Base-by-base conservation (phyloP, 1,140 invertebrate genomes). In the Leptinotarsa lineolata region DNA sequence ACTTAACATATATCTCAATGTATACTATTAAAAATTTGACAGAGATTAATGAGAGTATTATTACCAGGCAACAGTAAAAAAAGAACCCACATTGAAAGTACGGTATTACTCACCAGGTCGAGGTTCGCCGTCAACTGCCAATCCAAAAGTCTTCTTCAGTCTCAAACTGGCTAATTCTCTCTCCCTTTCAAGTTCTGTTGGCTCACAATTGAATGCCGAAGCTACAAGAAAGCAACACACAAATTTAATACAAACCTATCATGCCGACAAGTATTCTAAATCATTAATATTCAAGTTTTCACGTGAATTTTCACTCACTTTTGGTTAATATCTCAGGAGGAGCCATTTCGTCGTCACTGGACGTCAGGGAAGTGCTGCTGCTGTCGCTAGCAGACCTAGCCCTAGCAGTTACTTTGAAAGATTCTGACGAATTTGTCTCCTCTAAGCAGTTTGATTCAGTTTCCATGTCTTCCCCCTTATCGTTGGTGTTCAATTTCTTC, bases 81-180 rank as follows among this genome's bases (percentile, higher is more conserved):
- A 59, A 5, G 11, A 59, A 18, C 58, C 5, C 3, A 22, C 45
- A n/a, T 48, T 68, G 0, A 39, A 39, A 39, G 2, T 39, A 2
- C 3, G 8, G 30, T 39, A 11, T 0, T 39, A 77, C 74, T 72
- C 79, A 84, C 83, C 73, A 73, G 77, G 70, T 65, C 77, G 74
- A 44, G 72, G 46, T 73, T 83, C 82, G n/a, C 81, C 79, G 67
- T 83, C 82, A 13, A 84, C 72, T 16, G 78, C 59, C 58, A 84
- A 74, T 39, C 83, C 83, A 69, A 84, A 81, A 3, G 78, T 83
- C 71, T 81, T 83, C 82, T 91, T 88, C 75, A 94, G 84, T 78
- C 93, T 87, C 78, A 92, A 90, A 18, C 91, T 92, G 24, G 93
- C 87, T 83, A 91, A 93, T 83, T 94, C 92, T 73, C 92, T 86